Evolutionary conservation across 2,888 invertebrate species (phyloP).

Genomic region (Abrostola tripartita): DNA sequence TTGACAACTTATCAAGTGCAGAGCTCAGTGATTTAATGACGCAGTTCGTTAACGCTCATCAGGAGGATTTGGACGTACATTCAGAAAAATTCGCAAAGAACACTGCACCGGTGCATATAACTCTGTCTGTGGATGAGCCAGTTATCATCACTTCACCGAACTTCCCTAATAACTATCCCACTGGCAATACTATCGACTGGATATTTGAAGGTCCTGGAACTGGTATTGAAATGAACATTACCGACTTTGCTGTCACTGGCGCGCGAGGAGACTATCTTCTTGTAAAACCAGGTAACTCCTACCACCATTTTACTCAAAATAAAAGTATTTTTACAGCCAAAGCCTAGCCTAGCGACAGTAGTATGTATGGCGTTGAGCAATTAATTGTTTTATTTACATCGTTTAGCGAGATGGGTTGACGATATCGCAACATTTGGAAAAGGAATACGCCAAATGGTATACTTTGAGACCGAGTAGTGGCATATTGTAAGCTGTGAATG

Average conservation of each 20-base stretch:
- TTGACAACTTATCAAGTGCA: slow-evolving; percentile 60
- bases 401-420: too few species aligned
- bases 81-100: slow-evolving; percentile 57
- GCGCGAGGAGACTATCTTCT: slow-evolving; percentile 76
- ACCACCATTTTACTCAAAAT: background rate
- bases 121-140: slow-evolving; percentile 65
- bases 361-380: too few species aligned
- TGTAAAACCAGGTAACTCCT: slow-evolving; percentile 78
- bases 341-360: background rate
- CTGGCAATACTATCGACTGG: slow-evolving; percentile 75
- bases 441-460: too few species aligned
- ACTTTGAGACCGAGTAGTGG: too few species aligned
- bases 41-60: slow-evolving; percentile 62
- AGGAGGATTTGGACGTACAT: slow-evolving; percentile 61
- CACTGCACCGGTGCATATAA: slow-evolving; percentile 61
- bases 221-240: slow-evolving; percentile 82
- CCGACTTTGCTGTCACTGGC: slow-evolving; percentile 75
- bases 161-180: slow-evolving; percentile 72
- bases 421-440: too few species aligned
- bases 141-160: slow-evolving; percentile 71
- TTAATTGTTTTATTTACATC: too few species aligned
- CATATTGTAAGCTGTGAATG: too few species aligned
- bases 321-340: background rate
- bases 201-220: slow-evolving; percentile 75
- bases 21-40: slow-evolving; percentile 64